Percentiles rank a stretch among this genome's conserved stretches.
Conservation (phyloP, 1,140 invertebrate species). For the Tetragnatha versicolor region DNA sequence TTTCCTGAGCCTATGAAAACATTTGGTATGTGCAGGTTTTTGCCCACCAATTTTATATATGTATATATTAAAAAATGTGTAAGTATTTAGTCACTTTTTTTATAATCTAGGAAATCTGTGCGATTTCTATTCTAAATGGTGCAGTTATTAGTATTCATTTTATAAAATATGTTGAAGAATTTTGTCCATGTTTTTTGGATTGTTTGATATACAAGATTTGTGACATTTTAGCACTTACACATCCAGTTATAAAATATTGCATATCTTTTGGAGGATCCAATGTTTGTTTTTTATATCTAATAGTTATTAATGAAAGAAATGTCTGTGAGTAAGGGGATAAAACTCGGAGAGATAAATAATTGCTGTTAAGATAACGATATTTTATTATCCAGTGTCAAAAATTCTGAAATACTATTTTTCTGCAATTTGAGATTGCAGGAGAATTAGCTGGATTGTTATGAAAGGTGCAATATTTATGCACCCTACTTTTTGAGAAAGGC, state of each 20-base stretch:
- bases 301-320: slow-evolving; percentile 38
- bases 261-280: slow-evolving; percentile 50
- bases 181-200: slow-evolving; percentile 56
- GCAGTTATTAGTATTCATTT: slow-evolving; percentile 53
- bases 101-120: slow-evolving; percentile 28
- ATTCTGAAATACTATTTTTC: slow-evolving; percentile 38
- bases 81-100: slow-evolving; percentile 53
- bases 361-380: slow-evolving; percentile 41
- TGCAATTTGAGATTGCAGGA: slow-evolving; percentile 29
- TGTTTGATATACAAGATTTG: slow-evolving; percentile 53
- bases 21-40: slow-evolving; percentile 48
- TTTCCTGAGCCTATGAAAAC: slow-evolving; percentile 39
- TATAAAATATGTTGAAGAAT: slow-evolving; percentile 50
- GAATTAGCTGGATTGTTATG: slow-evolving; percentile 37
- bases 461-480: slow-evolving; percentile 37
- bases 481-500: slow-evolving; percentile 43
- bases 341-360: slow-evolving; percentile 45
- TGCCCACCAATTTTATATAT: slow-evolving; percentile 51
- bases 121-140: slow-evolving; percentile 31
- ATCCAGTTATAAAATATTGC: slow-evolving; percentile 45
- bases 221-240: slow-evolving; percentile 55
- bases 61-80: slow-evolving; percentile 52
- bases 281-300: slow-evolving; percentile 54
- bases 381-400: slow-evolving; percentile 52
- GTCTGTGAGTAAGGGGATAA: background rate